A percentile compares a stretch with the other conserved stretches of the same genome.
Evolutionary conservation across 2,797 vertebrate genomes (phyloP).

Genomic region (Bradypus variegatus): DNA sequence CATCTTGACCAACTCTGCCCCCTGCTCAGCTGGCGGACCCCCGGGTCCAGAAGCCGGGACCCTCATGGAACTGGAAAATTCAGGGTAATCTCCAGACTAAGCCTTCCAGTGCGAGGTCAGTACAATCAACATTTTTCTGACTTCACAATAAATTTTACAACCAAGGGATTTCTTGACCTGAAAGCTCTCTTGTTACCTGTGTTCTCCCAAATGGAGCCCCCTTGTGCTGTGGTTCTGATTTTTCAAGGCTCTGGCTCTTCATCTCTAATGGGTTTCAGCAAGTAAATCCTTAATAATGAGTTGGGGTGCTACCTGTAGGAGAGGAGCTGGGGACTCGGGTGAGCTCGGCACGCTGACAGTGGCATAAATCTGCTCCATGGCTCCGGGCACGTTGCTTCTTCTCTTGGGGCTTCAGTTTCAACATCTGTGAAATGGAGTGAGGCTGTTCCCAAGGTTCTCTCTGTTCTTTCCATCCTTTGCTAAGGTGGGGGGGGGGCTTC

Average conservation of each 20-base stretch:
- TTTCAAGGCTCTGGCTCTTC: neutral
- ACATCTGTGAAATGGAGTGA: neutral
- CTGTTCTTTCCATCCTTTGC: neutral
- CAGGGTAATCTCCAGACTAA: neutral
- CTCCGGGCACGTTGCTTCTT: no score
- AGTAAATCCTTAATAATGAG: fast-evolving
- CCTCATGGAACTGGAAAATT: fast-evolving
- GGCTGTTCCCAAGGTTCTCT: no score
- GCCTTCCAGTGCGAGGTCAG: no score
- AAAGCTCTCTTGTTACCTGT: fast-evolving
- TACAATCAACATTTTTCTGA: no score
- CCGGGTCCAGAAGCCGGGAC: neutral
- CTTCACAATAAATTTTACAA: no score
- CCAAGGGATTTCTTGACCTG: neutral
- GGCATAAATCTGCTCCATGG: no score
- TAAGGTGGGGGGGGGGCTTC: neutral
- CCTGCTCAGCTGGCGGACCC: neutral
- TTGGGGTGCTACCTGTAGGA: no score
- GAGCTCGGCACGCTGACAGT: no score
- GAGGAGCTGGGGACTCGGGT: no score
- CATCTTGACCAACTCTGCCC: neutral
- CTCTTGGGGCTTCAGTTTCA: neutral
- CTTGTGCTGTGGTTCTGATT: fast-evolving
- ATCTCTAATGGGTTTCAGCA: neutral
- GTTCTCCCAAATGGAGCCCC: neutral